Evolutionary conservation across 2,888 invertebrate species (phyloP), one percentile per base, ranked within the genome.

Genomic region (Heliconius ismenius): DNA sequence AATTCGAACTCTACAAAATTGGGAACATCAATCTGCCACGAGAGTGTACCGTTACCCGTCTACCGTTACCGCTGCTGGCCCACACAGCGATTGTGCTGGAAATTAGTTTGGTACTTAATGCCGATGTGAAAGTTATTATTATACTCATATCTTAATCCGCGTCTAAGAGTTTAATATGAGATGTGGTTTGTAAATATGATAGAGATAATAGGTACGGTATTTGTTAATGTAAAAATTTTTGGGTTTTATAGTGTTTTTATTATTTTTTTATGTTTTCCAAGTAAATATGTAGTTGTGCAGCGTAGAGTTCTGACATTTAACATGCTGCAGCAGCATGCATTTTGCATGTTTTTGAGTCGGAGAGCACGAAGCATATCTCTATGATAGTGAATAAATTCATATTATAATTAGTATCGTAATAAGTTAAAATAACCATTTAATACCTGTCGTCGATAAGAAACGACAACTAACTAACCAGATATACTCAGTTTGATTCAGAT

Each of bases 51-150:
- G 80, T 79, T 81, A 80, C 73, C 60, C 65, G 62, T 81, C 79
- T 79, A 81, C 78, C 79, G 81, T 81, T 82, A 81, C 80, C 78
- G 80, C 79, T 79, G 80, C 80, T 79, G 79, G 73, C 75, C 73
- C 78, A 76, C 78, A 73, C 73, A 63, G 36, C 60, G 60, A 26
- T 39, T 60, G 43, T 49, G 36, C 28, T 13, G 62, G 62, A 68
- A 69, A 76, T 76, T 78, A 69, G 62, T 65, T 49, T 24, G 63
- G 28, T 64, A 43, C n/a, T 73, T 69, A 68, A 63, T 75, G 36
- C 39, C 39, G 21, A 60, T 39, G 72, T 39, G 72, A 73, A 62
- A 73, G 62, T 73, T 73, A 11, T 26, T 62, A 54, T 26, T 62
- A 69, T 32, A 24, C 39, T 62, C 26, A 39, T 73, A n/a, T 39